These are phyloP conservation scores for Meriones unguiculatus DNA, from an alignment of 2,113 vertebrate species.

Conservation along the genomic window DNA sequence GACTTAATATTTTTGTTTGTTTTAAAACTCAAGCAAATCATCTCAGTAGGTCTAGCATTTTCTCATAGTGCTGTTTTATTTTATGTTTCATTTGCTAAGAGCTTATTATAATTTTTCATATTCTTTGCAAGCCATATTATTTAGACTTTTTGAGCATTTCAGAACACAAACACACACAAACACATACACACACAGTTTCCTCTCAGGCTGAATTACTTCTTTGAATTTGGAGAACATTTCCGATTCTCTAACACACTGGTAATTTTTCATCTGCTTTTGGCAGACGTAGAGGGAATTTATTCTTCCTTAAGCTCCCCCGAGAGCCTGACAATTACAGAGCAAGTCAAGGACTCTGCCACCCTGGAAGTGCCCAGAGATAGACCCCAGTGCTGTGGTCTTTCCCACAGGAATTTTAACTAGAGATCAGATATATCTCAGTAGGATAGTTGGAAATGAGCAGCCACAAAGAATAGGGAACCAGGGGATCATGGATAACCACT, in stretches of 20 bases:
- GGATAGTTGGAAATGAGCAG: background rate
- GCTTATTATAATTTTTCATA: background rate
- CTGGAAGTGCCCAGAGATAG: background rate
- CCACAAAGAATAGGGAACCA: background rate
- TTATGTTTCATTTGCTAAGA: background rate
- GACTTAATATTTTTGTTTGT: background rate
- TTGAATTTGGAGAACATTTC: background rate
- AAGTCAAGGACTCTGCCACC: background rate
- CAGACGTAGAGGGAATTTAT: background rate
- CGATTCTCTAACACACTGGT: background rate
- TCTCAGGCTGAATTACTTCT: background rate
- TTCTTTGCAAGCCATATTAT: background rate
- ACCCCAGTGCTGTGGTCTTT: background rate
- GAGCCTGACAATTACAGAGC: background rate
- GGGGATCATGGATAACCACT: background rate
- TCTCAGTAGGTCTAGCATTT: background rate
- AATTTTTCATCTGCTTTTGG: background rate
- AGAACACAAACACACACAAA: background rate
- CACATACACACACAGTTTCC: background rate
- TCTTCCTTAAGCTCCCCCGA: background rate
- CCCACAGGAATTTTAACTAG: background rate
- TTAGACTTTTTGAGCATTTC: conserved; percentile 35
- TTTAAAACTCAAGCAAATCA: background rate
- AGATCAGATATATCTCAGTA: background rate
- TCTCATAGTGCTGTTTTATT: background rate